Evolutionary conservation across 92 coral and sea anemone species (phyloP).

Genomic region (Virgularia gustaviana): DNA sequence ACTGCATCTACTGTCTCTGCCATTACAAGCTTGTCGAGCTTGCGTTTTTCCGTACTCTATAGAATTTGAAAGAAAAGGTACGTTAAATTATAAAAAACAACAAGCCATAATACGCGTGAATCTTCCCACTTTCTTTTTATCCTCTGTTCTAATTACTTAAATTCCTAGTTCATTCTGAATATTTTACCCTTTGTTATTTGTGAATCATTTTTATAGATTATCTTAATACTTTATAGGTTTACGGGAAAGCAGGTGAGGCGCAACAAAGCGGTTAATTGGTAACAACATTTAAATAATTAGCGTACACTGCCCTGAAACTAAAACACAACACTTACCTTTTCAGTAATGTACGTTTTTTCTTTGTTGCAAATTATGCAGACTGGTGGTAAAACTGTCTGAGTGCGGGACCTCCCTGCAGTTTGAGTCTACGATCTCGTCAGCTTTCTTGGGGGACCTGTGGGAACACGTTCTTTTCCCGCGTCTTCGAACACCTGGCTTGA

Average conservation of each 20-base stretch:
- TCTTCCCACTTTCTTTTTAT: no score
- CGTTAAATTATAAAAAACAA: no score
- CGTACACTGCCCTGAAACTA: background rate
- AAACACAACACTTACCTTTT: conserved; percentile 30
- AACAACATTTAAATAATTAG: no score
- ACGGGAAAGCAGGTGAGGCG: no score
- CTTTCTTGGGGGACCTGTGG: conserved; percentile 40
- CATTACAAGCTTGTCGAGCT: conserved; percentile 28
- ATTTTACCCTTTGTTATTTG: no score
- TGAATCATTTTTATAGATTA: no score
- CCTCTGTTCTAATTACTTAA: no score
- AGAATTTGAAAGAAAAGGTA: background rate
- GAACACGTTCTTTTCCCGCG: no score
- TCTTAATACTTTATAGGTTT: no score
- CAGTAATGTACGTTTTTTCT: conserved; percentile 51
- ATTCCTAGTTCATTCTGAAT: no score
- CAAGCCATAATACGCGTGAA: no score
- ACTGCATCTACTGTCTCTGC: conserved; percentile 46
- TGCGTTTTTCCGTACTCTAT: conserved; percentile 43
- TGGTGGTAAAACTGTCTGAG: conserved; percentile 51
- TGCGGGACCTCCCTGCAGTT: conserved; percentile 25
- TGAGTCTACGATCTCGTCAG: conserved; percentile 40
- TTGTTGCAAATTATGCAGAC: conserved; percentile 48
- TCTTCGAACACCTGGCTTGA: conserved; percentile 25
- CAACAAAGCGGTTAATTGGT: no score